These are phyloP conservation scores for Serinus canaria DNA, from an alignment of 2,113 vertebrate species.

Conservation along the genomic window DNA sequence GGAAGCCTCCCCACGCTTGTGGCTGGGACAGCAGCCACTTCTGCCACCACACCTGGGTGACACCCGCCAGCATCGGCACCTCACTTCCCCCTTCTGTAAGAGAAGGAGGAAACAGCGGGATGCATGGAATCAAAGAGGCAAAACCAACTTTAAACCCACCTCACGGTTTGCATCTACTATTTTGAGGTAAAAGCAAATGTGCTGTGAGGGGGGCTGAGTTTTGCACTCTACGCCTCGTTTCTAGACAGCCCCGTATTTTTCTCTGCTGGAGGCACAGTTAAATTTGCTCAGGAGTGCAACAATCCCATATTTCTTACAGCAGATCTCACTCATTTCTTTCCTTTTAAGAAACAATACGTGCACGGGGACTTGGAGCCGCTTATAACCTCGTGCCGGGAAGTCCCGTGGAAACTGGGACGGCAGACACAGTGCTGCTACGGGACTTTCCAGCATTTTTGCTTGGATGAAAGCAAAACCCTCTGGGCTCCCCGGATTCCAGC, in stretches of 20 bases:
- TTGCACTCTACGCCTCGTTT: neutral
- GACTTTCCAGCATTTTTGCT: neutral
- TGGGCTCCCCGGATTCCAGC: neutral
- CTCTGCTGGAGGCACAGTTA: neutral
- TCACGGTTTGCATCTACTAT: neutral
- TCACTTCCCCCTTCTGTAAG: no score
- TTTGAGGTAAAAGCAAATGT: neutral
- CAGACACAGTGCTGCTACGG: neutral
- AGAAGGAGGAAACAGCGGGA: neutral
- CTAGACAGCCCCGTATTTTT: neutral
- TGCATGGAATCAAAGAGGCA: neutral
- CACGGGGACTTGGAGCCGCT: neutral
- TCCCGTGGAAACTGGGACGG: neutral
- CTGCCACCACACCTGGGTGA: neutral
- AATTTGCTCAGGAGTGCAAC: neutral
- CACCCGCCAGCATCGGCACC: accelerated
- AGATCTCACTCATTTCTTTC: neutral
- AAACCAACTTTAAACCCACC: neutral
- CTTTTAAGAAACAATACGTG: neutral
- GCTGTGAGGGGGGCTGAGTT: neutral
- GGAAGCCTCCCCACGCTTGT: neutral
- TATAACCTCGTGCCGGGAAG: neutral
- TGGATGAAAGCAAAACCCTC: neutral
- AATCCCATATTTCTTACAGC: neutral
- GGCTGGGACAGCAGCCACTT: neutral